These are phyloP conservation scores for Conus canariensis DNA, from an alignment of 2,888 invertebrate genomes.

Conservation along the genomic window DNA sequence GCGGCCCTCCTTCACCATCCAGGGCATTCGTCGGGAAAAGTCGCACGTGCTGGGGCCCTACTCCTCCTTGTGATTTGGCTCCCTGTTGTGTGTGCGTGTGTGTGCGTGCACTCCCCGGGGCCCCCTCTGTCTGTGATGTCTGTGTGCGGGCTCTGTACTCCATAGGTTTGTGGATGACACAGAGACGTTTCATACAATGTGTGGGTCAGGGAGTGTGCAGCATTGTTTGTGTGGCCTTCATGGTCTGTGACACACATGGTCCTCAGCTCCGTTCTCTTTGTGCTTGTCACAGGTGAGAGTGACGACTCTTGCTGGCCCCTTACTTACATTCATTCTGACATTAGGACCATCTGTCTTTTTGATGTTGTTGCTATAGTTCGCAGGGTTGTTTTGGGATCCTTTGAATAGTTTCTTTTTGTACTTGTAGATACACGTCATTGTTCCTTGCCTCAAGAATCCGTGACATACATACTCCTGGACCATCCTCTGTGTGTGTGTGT, in stretches of 20 bases:
- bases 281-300: no score
- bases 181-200: not conserved
- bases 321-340: not conserved
- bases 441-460: no score
- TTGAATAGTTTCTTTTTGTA: no score
- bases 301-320: no score
- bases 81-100: no score
- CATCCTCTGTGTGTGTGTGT: not conserved
- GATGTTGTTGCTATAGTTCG: not conserved
- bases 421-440: no score
- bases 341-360: not conserved
- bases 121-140: not conserved
- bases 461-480: no score
- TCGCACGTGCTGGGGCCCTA: constrained; percentile 72
- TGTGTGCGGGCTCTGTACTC: not conserved
- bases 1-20: constrained; percentile 69
- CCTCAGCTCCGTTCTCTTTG: no score
- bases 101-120: no score
- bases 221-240: no score
- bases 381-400: not conserved
- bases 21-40: constrained; percentile 70
- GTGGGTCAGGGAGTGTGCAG: no score
- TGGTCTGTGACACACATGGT: no score
- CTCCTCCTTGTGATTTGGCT: constrained; percentile 61
- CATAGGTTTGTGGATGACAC: not conserved